Conservation (phyloP, 2,888 invertebrate species). For the Agrenia bidenticulata region DNA sequence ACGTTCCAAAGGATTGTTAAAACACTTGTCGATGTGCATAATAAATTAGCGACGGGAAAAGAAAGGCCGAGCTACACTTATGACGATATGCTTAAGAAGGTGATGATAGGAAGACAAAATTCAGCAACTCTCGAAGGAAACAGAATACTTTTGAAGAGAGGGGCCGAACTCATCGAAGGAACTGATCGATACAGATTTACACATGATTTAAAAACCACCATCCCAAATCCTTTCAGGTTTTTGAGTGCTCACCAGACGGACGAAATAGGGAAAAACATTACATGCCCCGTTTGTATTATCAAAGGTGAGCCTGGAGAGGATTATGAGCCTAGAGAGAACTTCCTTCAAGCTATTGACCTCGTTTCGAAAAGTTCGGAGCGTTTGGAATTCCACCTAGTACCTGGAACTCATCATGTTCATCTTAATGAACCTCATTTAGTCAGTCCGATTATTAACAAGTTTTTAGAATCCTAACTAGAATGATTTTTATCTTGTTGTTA, state of each 20-base stretch:
- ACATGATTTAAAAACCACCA: conserved; percentile 33
- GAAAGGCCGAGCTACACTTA: conserved; percentile 40
- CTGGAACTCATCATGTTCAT: conserved; percentile 54
- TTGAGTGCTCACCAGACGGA: conserved; percentile 21
- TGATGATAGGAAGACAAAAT: conserved; percentile 33
- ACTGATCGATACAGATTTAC: conserved; percentile 22
- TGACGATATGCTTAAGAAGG: conserved; percentile 34
- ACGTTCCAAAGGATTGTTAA: conserved; percentile 27
- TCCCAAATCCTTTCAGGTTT: conserved; percentile 31
- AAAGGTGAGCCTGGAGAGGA: conserved; percentile 53
- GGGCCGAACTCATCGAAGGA: conserved; percentile 15
- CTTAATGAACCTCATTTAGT: conserved; percentile 53
- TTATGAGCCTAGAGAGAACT: conserved; percentile 48
- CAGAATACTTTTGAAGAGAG: conserved; percentile 43
- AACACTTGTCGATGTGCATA: conserved; percentile 37
- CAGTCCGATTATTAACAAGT: conserved; percentile 25
- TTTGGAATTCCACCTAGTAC: conserved; percentile 50
- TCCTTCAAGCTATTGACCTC: conserved; percentile 46
- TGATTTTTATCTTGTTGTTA: too few relatives aligned
- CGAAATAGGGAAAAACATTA: conserved; percentile 50
- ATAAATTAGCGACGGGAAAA: conserved; percentile 23
- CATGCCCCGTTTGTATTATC: conserved; percentile 54
- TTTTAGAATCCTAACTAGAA: conserved; percentile 3
- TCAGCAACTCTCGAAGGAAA: conserved; percentile 44
- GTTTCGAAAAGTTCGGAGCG: conserved; percentile 28